Evolutionary conservation across 1,140 invertebrate species (phyloP).

Genomic region (Leptonema lineaticorne): DNA sequence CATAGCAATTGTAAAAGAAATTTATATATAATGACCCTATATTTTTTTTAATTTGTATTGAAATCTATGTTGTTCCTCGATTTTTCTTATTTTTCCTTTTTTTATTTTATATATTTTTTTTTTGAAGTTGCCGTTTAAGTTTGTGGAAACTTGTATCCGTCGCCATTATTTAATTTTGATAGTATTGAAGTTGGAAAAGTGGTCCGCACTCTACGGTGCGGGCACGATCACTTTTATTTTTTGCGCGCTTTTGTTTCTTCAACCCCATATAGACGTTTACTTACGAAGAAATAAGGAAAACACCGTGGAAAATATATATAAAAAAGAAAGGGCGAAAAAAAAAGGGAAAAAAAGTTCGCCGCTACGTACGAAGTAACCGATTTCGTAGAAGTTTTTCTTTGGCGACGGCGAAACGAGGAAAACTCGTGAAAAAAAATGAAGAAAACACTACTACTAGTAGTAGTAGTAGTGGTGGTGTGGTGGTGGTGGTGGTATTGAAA

Average conservation of each 20-base stretch:
- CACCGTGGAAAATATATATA: too few species aligned
- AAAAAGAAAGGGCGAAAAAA: background rate
- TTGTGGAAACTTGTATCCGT: conserved; percentile 20
- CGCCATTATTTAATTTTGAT: conserved; percentile 32
- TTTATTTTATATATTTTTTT: conserved; percentile 25
- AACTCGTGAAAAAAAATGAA: background rate
- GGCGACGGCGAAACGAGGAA: background rate
- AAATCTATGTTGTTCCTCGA: background rate
- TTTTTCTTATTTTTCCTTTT: background rate
- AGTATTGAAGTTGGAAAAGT: conserved; percentile 26
- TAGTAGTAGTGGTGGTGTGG: too few species aligned
- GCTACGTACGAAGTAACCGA: conserved; percentile 9
- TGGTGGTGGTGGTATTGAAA: too few species aligned
- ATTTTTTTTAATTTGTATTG: too few species aligned
- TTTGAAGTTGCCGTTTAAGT: conserved; percentile 24
- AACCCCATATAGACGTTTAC: conserved; percentile 20
- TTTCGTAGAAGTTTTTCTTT: conserved; percentile 9
- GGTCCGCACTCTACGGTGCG: conserved; percentile 17
- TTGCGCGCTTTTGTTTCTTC: conserved; percentile 21
- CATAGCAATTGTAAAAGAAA: too few species aligned
- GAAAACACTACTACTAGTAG: too few species aligned
- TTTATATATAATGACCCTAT: too few species aligned
- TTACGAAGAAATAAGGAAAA: conserved; percentile 2
- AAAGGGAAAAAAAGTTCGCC: conserved; percentile 18
- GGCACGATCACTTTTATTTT: conserved; percentile 28